Evolutionary conservation across 35 echinoderm and acorn worm genomes (phyloP), one percentile per base, ranked within the genome.

Genomic region (Acanthaster planci): DNA sequence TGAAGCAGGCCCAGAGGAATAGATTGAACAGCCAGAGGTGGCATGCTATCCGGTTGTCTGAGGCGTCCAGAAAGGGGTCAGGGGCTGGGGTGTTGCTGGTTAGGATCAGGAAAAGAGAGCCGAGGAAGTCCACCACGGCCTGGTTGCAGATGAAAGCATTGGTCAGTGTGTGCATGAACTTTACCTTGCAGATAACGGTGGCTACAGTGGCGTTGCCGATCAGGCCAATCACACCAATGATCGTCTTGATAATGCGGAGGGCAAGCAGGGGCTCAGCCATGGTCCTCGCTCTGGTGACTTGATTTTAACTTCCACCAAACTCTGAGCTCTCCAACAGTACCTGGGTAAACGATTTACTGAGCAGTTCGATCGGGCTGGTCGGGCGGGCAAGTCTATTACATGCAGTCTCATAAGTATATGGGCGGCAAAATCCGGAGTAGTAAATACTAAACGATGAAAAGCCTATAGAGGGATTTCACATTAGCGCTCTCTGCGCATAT

Each of bases 11-110:
- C 93, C 93, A 96, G 34, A 96, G 80, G 7, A 92, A 78, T 7
- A 77, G 80, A 26, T 80, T 67, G 5, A 88, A 90, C 2, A 86
- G 72, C 92, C 92, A 94, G 38, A 94, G 72, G 15, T 88, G 92
- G 68, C 92, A 94, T 55, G 90, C 2, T 55, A 94, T n/a, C 2
- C 27, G 55, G 12, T 59, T n/a, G 18, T 26, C 19, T n/a, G 55
- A n/a, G 55, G 55, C 27, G 55, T 59, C 55, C 7, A 39, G 67
- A 26, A 52, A 19, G 1, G 84, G 44, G 8, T 14, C 3, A 1
- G 26, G 2, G 27, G 40, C 72, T 32, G 30, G 21, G 8, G 58
- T 82, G 37, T 82, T 81, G 7, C 40, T 16, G 32, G 56, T 53
- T 7, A 76, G 22, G 10, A 89, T 67, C 31, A 89, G 55, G 19